Evolutionary conservation across 2,797 vertebrate genomes (phyloP), one percentile per base, ranked within the genome.

Genomic region (Mus spretus): DNA sequence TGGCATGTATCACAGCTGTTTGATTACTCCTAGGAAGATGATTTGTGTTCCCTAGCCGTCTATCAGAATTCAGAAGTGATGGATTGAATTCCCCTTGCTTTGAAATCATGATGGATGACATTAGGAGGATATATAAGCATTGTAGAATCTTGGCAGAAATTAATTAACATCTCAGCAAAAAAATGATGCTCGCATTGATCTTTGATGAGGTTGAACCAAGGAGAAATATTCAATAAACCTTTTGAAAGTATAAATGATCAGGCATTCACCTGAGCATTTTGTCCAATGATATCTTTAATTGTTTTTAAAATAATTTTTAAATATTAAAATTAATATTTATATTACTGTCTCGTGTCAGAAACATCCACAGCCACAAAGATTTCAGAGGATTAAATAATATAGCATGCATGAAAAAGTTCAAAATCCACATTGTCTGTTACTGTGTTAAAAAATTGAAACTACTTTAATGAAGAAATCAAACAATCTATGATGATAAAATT

Each of bases 1-100:
- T 98, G 98, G 98, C 98, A 98, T 98, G 98, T 98, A 98, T 98
- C 98, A 98, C 98, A 99, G 98, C 98, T 98, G 98, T 98, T 98
- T 98, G 98, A 99, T 99, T 98, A 98, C 98, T 98, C 96, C 97
- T 74, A 44, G 96, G 98, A 98, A 98, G 98, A 98, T 97, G 98
- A 98, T 98, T 98, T 98, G 97, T 95, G 97, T 84, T 77, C 84
- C 97, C 97, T 98, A 98, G 98, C 97, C 98, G 95, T 98, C 97
- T 95, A 98, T 98, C 97, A 98, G 98, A 97, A 98, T 97, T 96
- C 97, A 98, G 26, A 98, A 98, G 97, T 98, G 99, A 99, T 98
- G 98, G 96, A 99, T 98, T 98, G 97, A 97, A 98, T 98, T 98
- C 96, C 93, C 84, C 96, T 98, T 98, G 90, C 97, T 96, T 98